phyloP scores from a whole-genome alignment of 2,113 vertebrate species.

The Tachysurus fulvidraco region DNA sequence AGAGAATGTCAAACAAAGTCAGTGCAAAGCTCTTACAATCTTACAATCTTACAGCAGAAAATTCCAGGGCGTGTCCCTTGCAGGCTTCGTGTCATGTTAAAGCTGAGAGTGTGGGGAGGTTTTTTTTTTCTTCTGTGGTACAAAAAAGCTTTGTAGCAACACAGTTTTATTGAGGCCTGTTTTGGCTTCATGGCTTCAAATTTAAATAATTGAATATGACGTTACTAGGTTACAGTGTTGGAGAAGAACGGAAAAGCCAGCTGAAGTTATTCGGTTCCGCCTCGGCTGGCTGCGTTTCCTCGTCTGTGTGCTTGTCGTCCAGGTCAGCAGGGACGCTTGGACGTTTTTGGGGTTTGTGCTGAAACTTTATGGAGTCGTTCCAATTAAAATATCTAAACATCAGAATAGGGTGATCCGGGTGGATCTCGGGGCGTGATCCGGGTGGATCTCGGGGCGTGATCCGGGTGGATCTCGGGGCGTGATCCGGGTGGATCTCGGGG shows the following conservation, averaged over 20 bases:
- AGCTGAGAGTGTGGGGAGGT: background rate
- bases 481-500: no score
- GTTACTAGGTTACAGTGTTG: slow-evolving; percentile 60
- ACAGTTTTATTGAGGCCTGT: slow-evolving; percentile 37
- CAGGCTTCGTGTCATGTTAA: background rate
- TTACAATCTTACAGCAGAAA: background rate
- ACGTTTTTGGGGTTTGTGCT: background rate
- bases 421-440: no score
- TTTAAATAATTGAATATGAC: slow-evolving; percentile 56
- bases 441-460: no score
- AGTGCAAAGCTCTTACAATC: background rate
- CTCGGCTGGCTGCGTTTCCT: slow-evolving; percentile 11
- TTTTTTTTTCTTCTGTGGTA: background rate
- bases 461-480: no score
- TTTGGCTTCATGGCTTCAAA: slow-evolving; percentile 51
- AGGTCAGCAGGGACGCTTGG: background rate
- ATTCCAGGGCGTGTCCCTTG: background rate
- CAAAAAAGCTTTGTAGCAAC: background rate
- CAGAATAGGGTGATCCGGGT: background rate
- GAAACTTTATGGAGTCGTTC: background rate
- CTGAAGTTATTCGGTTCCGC: slow-evolving; percentile 43
- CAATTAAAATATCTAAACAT: background rate
- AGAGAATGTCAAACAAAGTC: slow-evolving; percentile 3
- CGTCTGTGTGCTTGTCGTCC: background rate
- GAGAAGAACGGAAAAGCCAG: slow-evolving; percentile 53